Base-by-base conservation (phyloP, 2,888 invertebrate species). In the Mylabris sibirica region DNA sequence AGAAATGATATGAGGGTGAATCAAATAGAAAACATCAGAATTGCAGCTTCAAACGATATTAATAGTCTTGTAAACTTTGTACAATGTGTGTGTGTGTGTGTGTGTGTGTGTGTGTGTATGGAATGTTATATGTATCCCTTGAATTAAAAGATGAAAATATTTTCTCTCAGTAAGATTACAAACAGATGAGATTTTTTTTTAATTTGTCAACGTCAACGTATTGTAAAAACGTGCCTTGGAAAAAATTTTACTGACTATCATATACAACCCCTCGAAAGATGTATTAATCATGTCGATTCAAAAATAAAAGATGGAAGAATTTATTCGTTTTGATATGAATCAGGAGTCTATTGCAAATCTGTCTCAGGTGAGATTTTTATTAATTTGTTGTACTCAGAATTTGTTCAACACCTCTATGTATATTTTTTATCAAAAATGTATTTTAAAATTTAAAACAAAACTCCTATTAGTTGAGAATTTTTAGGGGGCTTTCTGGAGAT, bases 181-280 rank as follows among this genome's bases (percentile, higher is more conserved):
- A 63, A 20, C 63, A 41, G 35, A 63, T 59, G 60, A 67, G 38
- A 35, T 66, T 63, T 63, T 66, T 63, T 67, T 67, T 63, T 63
- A 67, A 67, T 67, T 67, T 67, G 67, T 67, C 67, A 67, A 63
- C 67, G 63, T 67, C 67, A 63, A 59, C 34, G 63, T 26, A 35
- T 60, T 38, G 59, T 35, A 41, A 63, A 38, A 67, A 63, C 67
- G 67, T 66, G 63, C 67, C 57, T 60, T 67, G 67, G 63, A 67
- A 67, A 38, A 14, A 4, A 24, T n/a, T 53, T 2, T 12, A 53
- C 24, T 22, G 53, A 53, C 53, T 20, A 49, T 49, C 49, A 49
- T 49, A 49, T 20, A 53, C 57, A 26, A 57, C 57, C 57, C 57
- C 57, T n/a, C 11, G 12, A 4, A 24, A 24, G 49, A 57, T 14